phyloP scores from a whole-genome alignment of 2,888 invertebrate genomes.

The Morpho helenor region DNA sequence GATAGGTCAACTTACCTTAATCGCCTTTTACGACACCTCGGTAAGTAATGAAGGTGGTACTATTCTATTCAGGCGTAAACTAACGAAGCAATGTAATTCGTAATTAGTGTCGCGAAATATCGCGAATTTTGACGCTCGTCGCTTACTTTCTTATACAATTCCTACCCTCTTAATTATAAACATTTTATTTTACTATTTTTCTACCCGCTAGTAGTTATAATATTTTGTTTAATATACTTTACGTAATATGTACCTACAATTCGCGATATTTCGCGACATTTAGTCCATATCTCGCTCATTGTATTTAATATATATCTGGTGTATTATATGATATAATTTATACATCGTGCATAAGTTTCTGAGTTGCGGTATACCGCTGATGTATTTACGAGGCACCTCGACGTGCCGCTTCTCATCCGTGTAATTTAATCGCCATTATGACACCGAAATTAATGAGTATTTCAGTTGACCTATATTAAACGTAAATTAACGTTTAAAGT shows the following conservation, averaged over 20 bases:
- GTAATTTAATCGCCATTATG: slow-evolving; percentile 62
- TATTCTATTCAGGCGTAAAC: too few relatives aligned
- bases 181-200: too few relatives aligned
- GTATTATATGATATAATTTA: slow-evolving; percentile 22
- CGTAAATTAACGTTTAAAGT: slow-evolving; percentile 31
- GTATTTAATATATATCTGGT: not conserved
- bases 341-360: slow-evolving; percentile 29
- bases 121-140: too few relatives aligned
- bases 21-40: too few relatives aligned
- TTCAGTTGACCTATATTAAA: slow-evolving; percentile 38
- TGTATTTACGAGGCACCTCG: slow-evolving; percentile 57
- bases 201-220: not conserved
- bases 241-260: not conserved
- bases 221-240: not conserved
- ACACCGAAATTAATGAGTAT: slow-evolving; percentile 54
- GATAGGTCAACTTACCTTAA: too few relatives aligned
- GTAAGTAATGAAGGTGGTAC: too few relatives aligned
- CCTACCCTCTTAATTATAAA: too few relatives aligned
- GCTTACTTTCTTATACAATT: too few relatives aligned
- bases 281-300: not conserved
- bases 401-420: slow-evolving; percentile 49
- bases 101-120: too few relatives aligned
- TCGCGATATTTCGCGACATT: not conserved
- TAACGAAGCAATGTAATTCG: too few relatives aligned
- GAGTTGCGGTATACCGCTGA: slow-evolving; percentile 50